Base-by-base conservation (phyloP, 2,113 vertebrate genomes). In the Natator depressus region DNA sequence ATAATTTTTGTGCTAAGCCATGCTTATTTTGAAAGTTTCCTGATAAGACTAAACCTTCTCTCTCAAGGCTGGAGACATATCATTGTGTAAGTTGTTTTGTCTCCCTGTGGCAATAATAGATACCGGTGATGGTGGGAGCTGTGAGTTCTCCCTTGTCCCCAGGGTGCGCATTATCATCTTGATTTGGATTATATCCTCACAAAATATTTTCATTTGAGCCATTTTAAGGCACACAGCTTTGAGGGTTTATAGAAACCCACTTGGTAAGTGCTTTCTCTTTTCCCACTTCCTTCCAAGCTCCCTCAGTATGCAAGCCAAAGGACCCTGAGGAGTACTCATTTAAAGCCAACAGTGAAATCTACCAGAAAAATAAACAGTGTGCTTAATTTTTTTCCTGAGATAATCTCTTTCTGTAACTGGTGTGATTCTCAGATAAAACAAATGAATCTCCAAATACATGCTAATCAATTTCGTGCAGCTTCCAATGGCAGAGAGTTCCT, bases 201-300 rank as follows among this genome's bases (percentile, higher is more conserved):
- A 94, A 62, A 25, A 91, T 65, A 94, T 88, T 96, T 97, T 97
- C 53, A 75, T 93, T 94, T 91, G 82, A 93, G 89, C 85, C 57
- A 9, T 89, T 93, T 96, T 84, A 80, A 95, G 78, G 92, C 65
- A 89, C 51, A 90, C 42, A 95, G 50, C 75, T 91, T 85, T 49
- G 86, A 46, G 86, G 79, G 47, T 82, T 96, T 95, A 92, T 93
- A 95, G 88, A 93, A 79, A 6, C 2, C 38, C 38, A 72, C 38
- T 85, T 93, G 24, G 50, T 27, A 72, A 83, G 6, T 10, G 1
- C 53, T 29, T 79, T 3, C 22, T 2, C 3, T 35, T 6, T 12
- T 1, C 5, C 84, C 86, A 31, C 69, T 14, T 42, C n/a, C 35
- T 95, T 65, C 76, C 22, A 75, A 53, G 31, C 6, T 76, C 51